Base-by-base conservation (phyloP, 2,888 invertebrate species). In the Lasioglossum malachurum region DNA sequence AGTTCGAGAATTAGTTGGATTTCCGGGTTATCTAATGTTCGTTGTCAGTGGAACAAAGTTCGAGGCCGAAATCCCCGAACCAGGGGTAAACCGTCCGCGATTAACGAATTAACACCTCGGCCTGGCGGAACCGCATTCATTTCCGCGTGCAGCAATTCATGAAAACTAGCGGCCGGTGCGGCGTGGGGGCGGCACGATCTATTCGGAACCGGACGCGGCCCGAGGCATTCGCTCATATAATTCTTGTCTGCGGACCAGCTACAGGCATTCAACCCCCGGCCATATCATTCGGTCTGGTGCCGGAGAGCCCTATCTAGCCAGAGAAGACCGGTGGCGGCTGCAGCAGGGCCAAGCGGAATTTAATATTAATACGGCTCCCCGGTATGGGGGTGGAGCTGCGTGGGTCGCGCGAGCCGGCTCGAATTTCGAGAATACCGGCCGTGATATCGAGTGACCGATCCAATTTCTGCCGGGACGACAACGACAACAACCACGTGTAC, bases 361-460 rank as follows among this genome's bases (percentile, higher is more conserved):
- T 91, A 92, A 91, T 91, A 91, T 91, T 91, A 91, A 92, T 91
- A 90, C 86, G 75, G 80, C 41, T 57, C 14, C 12, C 14, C 5
- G 38, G 35, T 27, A 46, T 10, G 44, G 41, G 60, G 77, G 64
- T 1, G 67, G 75, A 41, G 80, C 53, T 53, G 82, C 82, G 82
- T 84, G 89, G 82, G 60, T 80, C 60, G 82, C 82, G 77, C 82
- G 75, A 67, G 75, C 64, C 41, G 31, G 84, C 75, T 87, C 82
- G 84, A 89, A 89, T 91, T 90, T 91, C 91, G 87, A 88, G 89
- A 87, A 88, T 89, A 85, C 83, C 86, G 83, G 82, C 82, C 81
- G 74, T 82, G 92, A 89, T 91, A 91, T 91, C 89, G 88, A 88
- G 85, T 92, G 88, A 88, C 91, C 90, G 90, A 86, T 91, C 86